Percentiles rank a stretch among this genome's conserved stretches.
Conservation (phyloP, 2,797 vertebrate species). For the Prunella strophiata region DNA sequence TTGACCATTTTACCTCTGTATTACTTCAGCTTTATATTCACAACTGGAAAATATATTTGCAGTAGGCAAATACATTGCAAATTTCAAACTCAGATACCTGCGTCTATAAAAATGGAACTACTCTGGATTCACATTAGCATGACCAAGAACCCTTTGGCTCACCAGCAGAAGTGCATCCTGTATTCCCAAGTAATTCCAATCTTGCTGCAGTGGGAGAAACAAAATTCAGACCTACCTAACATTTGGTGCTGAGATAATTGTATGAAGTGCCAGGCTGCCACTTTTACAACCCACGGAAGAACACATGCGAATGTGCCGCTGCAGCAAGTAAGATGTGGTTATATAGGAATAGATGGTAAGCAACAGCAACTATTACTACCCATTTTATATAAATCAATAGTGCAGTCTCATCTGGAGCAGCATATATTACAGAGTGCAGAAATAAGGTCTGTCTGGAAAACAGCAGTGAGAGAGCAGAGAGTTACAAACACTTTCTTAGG, state of each 20-base stretch:
- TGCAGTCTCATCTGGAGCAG: not conserved
- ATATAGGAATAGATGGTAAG: not conserved
- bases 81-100: slow-evolving; percentile 14
- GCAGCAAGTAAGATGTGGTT: not conserved
- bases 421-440: not conserved
- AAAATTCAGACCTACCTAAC: not conserved
- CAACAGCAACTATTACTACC: not conserved
- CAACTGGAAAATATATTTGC: slow-evolving; percentile 1
- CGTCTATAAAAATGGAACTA: not conserved
- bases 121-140: not conserved
- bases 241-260: not conserved
- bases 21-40: slow-evolving; percentile 21
- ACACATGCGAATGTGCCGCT: not conserved
- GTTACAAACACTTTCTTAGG: not conserved
- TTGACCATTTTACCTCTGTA: not conserved
- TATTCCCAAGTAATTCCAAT: not conserved
- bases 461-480: not conserved
- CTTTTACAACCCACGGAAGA: not conserved
- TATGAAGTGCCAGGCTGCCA: not conserved
- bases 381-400: slow-evolving; percentile 15
- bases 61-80: not conserved
- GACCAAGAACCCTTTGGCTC: not conserved
- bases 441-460: slow-evolving; percentile 9
- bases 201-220: not conserved
- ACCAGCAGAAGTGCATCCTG: not conserved